These are phyloP conservation scores for Gallinago stenura DNA, from an alignment of 2,797 vertebrate species.

Conservation along the genomic window DNA sequence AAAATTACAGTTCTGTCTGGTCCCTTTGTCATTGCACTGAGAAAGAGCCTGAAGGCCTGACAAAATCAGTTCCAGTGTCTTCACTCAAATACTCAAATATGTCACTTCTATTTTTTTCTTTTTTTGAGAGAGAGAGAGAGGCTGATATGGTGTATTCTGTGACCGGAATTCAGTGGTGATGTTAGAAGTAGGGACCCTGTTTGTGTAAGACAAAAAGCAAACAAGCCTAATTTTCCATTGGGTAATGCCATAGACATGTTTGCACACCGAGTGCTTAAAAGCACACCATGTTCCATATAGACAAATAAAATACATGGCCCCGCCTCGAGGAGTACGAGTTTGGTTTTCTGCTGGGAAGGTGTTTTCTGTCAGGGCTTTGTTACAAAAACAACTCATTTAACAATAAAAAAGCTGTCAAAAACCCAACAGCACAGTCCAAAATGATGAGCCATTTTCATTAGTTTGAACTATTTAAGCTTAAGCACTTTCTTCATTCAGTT, in stretches of 20 bases:
- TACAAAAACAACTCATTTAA: neutral
- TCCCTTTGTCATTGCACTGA: neutral
- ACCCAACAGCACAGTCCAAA: neutral
- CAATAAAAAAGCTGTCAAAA: neutral
- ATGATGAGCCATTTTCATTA: neutral
- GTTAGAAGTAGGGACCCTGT: neutral
- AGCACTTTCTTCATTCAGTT: neutral
- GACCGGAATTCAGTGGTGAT: neutral
- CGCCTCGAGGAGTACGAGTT: neutral
- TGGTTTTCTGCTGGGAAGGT: neutral
- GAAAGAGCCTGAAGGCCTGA: neutral
- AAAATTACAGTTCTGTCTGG: neutral
- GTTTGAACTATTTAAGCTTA: neutral
- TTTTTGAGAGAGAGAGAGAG: neutral
- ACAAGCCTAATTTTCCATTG: neutral
- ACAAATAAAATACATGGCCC: neutral
- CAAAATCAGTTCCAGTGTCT: neutral
- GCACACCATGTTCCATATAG: neutral
- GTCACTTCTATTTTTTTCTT: neutral
- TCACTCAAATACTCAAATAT: neutral
- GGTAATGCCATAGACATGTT: neutral
- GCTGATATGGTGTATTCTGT: rapidly evolving
- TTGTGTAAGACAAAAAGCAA: neutral
- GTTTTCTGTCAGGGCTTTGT: neutral
- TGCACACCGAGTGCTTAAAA: neutral